Base-by-base conservation (phyloP, 2,797 vertebrate species). In the Bufotes viridis region DNA sequence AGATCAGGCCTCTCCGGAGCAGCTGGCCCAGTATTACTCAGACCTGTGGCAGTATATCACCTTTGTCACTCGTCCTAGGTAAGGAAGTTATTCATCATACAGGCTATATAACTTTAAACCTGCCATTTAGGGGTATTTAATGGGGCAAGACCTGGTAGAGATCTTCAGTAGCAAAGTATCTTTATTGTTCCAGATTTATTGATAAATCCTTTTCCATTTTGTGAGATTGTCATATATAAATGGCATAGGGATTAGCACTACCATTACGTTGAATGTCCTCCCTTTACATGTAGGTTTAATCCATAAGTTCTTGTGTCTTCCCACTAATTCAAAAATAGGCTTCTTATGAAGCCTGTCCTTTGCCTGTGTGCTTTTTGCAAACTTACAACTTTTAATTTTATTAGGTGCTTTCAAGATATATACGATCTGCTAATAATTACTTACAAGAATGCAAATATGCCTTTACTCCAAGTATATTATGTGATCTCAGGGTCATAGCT, bases 41-140 rank as follows among this genome's bases (percentile, higher is more conserved):
- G 88, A 89, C 17, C 85, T 87, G 55, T 84, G 20, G 18, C 61
- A 89, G 42, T 89, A 89, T 49, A 89, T 89, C 65, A 89, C 88
- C n/a, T 89, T 89, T 42, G n/a, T 89, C 63, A 89, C 88, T n/a
- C 88, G 88, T 49, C 85, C 80, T 5, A 87, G 88, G 88, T 89
- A 79, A 82, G 84, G 12, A 3, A 60, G 24, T 60, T 80, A 20
- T 7, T 20, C 22, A 22, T 7, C 22, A 42, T 63, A 9, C 9
- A 5, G 8, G 3, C 2, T 61, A 63, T 17, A 10, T 5, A 42
- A 12, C 20, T 22, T 0, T 42, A 3, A 15, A 18, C 17, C 18
- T 1, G 14, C 20, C 42, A 26, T 26, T 20, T 17, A 17, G 67
- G 26, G 10, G 29, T 74, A 42, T 74, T 18, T 18, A 74, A 74